A percentile compares a stretch with the other conserved stretches of the same genome.
These are phyloP conservation scores for Nannoperca obscura DNA, from an alignment of 2,797 vertebrate species.

Conservation along the genomic window DNA sequence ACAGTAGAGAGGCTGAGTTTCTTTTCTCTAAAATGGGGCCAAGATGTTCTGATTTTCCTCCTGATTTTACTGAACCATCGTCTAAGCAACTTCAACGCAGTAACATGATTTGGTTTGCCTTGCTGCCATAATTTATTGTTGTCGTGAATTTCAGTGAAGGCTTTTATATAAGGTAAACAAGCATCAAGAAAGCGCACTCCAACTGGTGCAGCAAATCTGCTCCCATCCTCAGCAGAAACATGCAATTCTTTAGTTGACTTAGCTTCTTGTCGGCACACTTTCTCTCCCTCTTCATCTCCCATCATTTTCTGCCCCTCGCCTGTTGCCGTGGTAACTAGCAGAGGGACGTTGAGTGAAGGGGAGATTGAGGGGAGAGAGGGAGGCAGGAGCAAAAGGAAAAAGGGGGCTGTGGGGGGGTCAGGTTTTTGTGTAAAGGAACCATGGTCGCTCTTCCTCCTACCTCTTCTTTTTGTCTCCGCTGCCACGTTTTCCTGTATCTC, in stretches of 20 bases:
- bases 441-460: slow-evolving; percentile 29
- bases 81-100: slow-evolving; percentile 1
- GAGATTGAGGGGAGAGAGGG: slow-evolving; percentile 39
- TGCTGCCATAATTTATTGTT: slow-evolving; percentile 29
- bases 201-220: slow-evolving; percentile 43
- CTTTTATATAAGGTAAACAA: slow-evolving; percentile 32
- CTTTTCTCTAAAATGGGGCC: not conserved
- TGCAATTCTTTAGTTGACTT: slow-evolving; percentile 63
- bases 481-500: slow-evolving; percentile 44
- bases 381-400: slow-evolving; percentile 16
- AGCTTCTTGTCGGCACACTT: slow-evolving; percentile 59
- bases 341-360: slow-evolving; percentile 73
- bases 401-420: slow-evolving; percentile 6
- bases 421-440: slow-evolving; percentile 68
- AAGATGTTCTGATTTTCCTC: slow-evolving; percentile 13
- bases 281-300: slow-evolving; percentile 54
- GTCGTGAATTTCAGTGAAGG: slow-evolving; percentile 28
- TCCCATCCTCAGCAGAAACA: slow-evolving; percentile 39
- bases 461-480: slow-evolving; percentile 29
- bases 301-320: slow-evolving; percentile 78
- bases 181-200: slow-evolving; percentile 6
- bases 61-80: slow-evolving; percentile 3
- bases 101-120: slow-evolving; percentile 3
- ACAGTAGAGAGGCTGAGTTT: not conserved
- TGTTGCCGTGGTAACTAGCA: slow-evolving; percentile 88